Conservation (phyloP, 1,140 invertebrate genomes). For the Uloborus diversus region DNA sequence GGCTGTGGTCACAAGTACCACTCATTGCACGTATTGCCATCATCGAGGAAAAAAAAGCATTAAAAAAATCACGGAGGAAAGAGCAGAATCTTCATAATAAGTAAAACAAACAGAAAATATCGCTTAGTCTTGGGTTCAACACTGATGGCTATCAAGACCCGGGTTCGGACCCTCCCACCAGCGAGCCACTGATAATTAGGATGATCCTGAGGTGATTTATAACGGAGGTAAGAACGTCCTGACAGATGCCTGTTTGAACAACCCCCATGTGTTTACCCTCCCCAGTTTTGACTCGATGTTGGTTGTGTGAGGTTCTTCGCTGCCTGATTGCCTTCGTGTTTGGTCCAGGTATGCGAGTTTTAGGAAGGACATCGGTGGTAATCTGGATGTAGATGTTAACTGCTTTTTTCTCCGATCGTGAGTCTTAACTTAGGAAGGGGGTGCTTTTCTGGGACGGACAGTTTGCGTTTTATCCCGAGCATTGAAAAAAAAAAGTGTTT, state of each 20-base stretch:
- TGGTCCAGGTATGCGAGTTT: no score
- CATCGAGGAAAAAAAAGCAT: not conserved
- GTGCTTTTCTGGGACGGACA: no score
- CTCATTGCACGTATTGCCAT: not conserved
- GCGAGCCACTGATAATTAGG: conserved; percentile 53
- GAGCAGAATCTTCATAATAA: conserved; percentile 16
- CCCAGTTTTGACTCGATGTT: not conserved
- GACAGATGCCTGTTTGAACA: conserved; percentile 43
- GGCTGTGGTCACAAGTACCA: not conserved
- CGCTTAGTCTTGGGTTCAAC: conserved; percentile 52
- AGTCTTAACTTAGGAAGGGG: no score
- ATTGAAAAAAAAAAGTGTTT: no score
- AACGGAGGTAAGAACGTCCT: conserved; percentile 35
- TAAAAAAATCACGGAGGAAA: not conserved
- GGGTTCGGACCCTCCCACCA: conserved; percentile 39
- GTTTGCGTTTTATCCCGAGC: no score
- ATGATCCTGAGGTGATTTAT: conserved; percentile 52
- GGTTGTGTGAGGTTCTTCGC: not conserved
- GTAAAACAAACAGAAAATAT: conserved; percentile 55
- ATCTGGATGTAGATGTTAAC: no score
- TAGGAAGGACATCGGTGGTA: no score
- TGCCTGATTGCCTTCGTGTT: not conserved
- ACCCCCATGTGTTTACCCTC: not conserved
- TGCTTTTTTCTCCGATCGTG: no score
- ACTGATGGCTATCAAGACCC: conserved; percentile 41